Base-by-base conservation (phyloP, 2,888 invertebrate species). In the Hoplodrina ambigua region DNA sequence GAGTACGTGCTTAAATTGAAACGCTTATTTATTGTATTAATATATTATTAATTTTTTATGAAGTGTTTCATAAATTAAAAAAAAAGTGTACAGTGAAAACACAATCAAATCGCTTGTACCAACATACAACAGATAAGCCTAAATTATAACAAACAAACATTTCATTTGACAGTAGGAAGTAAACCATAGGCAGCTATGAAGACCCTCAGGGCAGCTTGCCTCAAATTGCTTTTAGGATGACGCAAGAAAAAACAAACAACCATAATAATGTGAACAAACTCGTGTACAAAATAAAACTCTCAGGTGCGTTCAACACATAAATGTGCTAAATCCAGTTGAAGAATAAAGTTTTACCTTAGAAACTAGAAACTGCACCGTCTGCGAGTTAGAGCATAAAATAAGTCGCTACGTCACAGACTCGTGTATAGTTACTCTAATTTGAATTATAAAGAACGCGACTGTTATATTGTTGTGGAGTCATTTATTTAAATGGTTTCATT, bases 341-440 rank as follows among this genome's bases (percentile, higher is more conserved):
- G 66, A 78, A 80, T 72, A 78, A 80, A 82, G 62, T 78, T 78
- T 57, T 55, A 55, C 69, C 41, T 71, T 68, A 68, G 76, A 71
- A 81, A 81, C 72, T 81, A 63, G 69, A 61, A 69, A 69, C 69
- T 76, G 69, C 63, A 70, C 33, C 67, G 81, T 79, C 68, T 78
- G 65, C 17, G 65, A 79, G 73, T 65, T 63, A 61, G 72, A 76
- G 73, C 76, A 76, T 81, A 70, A 81, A 82, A 76, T 70, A 30
- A 83, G 46, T 75, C 50, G 55, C 65, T 60, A 59, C 30, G 53
- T 56, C 62, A 66, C 61, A 19, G 59, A 33, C 30, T 67, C 46
- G 33, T 62, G 52, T 70, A 30, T 20, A 69, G 56, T 55, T 53
- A 44, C 57, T 60, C 37, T 66, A 59, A 79, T 79, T 79, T 79